Evolutionary conservation across 1,140 invertebrate genomes (phyloP).

Genomic region (Amphibalanus amphitrite): DNA sequence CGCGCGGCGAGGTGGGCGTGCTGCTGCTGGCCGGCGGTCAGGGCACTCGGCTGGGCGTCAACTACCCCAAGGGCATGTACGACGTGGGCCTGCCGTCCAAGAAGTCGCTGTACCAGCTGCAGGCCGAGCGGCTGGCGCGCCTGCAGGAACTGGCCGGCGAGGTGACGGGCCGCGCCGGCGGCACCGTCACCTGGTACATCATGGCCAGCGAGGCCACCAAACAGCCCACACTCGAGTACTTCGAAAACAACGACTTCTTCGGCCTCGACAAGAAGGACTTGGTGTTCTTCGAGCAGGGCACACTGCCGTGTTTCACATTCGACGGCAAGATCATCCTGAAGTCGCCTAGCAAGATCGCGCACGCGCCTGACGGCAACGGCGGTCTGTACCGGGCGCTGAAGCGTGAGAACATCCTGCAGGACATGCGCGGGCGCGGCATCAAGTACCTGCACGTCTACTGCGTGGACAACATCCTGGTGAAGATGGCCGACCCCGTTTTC

Average conservation of each 20-base stretch:
- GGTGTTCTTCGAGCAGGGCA: too few species aligned
- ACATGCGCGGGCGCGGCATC: constrained; percentile 63
- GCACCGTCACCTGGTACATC: too few species aligned
- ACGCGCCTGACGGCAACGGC: constrained; percentile 92
- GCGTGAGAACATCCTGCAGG: constrained; percentile 65
- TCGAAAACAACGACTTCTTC: constrained; percentile 67
- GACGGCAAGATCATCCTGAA: constrained; percentile 88
- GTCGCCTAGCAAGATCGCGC: constrained; percentile 48
- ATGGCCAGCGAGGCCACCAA: constrained; percentile 95
- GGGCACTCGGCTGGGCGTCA: too few species aligned
- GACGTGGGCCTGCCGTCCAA: constrained; percentile 73
- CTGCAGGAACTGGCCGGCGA: too few species aligned
- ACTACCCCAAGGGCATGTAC: too few species aligned
- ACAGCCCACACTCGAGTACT: constrained; percentile 61
- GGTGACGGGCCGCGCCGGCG: too few species aligned
- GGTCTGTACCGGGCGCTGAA: too few species aligned
- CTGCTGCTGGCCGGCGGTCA: too few species aligned
- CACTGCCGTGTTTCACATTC: constrained; percentile 87
- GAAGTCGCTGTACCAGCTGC: constrained; percentile 83
- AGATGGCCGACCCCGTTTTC: too few species aligned
- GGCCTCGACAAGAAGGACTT: constrained; percentile 56
- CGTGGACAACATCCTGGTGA: too few species aligned
- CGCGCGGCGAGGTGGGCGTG: too few species aligned
- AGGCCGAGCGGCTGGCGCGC: constrained; percentile 74
- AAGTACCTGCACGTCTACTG: too few species aligned